A percentile compares a stretch with the other conserved stretches of the same genome.
phyloP scores from a whole-genome alignment of 2,888 invertebrate genomes.

The Gasteruption jaculator region DNA sequence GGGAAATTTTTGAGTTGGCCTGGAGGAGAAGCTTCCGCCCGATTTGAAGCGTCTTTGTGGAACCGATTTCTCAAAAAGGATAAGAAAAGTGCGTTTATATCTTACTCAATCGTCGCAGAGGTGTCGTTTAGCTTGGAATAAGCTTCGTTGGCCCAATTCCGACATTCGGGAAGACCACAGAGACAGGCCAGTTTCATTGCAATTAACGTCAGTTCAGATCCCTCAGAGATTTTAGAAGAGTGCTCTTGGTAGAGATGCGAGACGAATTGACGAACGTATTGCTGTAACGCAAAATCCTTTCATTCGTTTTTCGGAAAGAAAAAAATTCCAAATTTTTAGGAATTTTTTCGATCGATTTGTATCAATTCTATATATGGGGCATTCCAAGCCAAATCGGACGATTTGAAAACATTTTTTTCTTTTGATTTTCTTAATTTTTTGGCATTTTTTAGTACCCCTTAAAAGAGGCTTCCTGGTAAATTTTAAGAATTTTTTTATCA shows the following conservation, averaged over 20 bases:
- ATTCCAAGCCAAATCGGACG: too few relatives aligned
- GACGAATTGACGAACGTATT: conserved; percentile 32
- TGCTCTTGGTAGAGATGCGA: conserved; percentile 32
- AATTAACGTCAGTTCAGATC: conserved; percentile 31
- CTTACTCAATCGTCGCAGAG: conserved; percentile 17
- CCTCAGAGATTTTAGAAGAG: conserved; percentile 25
- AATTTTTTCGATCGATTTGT: too few relatives aligned
- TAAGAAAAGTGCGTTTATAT: conserved; percentile 12
- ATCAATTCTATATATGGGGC: too few relatives aligned
- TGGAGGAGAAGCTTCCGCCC: too few relatives aligned
- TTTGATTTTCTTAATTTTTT: too few relatives aligned
- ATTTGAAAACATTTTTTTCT: too few relatives aligned
- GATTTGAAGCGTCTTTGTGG: too few relatives aligned
- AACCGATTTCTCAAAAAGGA: background rate
- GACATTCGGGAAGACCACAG: conserved; percentile 35
- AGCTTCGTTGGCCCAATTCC: conserved; percentile 31
- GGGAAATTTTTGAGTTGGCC: too few relatives aligned
- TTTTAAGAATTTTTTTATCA: too few relatives aligned
- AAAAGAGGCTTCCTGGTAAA: too few relatives aligned
- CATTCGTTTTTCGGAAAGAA: background rate
- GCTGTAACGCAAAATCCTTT: conserved; percentile 25
- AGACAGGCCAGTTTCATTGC: conserved; percentile 35
- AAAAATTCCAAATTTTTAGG: background rate
- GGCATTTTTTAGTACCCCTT: too few relatives aligned
- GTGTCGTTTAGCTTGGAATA: conserved; percentile 15